These are phyloP conservation scores for Cirrhinus mrigala DNA, from an alignment of 2,797 vertebrate species.

Conservation along the genomic window DNA sequence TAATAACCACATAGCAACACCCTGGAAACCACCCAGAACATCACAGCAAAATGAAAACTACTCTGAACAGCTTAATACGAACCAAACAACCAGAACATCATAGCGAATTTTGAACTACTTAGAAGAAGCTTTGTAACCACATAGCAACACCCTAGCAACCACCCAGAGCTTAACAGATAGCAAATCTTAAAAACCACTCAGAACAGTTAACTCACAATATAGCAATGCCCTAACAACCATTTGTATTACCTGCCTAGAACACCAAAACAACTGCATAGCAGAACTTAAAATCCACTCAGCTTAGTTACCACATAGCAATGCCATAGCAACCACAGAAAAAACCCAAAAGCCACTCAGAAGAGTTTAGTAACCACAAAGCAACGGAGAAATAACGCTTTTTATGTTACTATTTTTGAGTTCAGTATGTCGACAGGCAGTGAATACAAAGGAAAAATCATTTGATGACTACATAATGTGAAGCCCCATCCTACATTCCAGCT, in stretches of 20 bases:
- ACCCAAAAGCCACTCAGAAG: background rate
- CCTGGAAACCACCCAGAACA: too few species aligned
- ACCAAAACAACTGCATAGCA: background rate
- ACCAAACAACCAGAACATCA: background rate
- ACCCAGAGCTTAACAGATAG: background rate
- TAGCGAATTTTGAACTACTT: background rate
- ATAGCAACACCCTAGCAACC: background rate
- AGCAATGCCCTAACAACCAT: background rate
- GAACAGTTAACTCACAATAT: background rate
- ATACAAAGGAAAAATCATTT: background rate
- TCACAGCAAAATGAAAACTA: too few species aligned
- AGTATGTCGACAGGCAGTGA: background rate
- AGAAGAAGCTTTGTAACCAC: background rate
- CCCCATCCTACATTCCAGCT: conserved; percentile 21
- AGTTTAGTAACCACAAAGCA: background rate
- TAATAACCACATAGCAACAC: too few species aligned
- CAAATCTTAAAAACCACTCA: background rate
- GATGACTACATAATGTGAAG: background rate
- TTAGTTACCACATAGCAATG: background rate
- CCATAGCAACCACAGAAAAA: background rate
- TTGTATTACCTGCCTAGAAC: background rate
- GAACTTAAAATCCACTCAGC: background rate
- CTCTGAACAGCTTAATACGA: background rate
- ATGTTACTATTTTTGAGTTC: background rate
- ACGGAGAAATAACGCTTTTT: too few species aligned